These are phyloP conservation scores for Parazoanthus darwini DNA, from an alignment of 92 coral and sea anemone genomes.

Conservation along the genomic window DNA sequence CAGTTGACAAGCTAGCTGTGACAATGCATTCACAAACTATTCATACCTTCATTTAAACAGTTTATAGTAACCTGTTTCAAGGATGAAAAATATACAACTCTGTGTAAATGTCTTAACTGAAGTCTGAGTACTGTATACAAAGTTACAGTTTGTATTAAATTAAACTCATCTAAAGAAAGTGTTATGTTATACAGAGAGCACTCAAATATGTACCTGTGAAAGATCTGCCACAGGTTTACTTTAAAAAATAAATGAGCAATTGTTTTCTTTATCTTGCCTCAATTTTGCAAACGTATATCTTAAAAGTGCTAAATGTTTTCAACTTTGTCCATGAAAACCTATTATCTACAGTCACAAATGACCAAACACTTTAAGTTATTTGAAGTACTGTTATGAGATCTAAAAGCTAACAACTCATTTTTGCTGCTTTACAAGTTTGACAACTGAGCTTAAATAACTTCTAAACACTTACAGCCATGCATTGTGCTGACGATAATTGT, in stretches of 20 bases:
- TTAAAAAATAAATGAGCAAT: background rate
- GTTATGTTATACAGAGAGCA: background rate
- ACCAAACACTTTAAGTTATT: no score
- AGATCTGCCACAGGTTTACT: background rate
- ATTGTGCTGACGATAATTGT: no score
- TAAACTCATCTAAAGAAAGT: background rate
- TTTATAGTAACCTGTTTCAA: background rate
- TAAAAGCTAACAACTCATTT: background rate
- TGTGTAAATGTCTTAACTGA: background rate
- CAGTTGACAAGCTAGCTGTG: background rate
- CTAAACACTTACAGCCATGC: no score
- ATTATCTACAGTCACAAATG: background rate
- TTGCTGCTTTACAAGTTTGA: background rate
- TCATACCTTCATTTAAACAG: background rate
- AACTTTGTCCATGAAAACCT: constrained; percentile 1
- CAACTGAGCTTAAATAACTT: background rate
- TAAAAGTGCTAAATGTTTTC: background rate
- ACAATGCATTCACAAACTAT: background rate
- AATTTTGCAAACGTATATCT: background rate
- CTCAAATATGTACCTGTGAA: background rate
- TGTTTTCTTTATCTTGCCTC: background rate
- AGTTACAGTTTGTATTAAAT: no score
- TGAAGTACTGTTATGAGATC: background rate
- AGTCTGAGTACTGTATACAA: background rate
- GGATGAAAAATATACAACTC: constrained; percentile 9